Percentiles rank a stretch among this genome's conserved stretches.
Conservation (phyloP, 2,113 vertebrate genomes). For the Mola mola region DNA sequence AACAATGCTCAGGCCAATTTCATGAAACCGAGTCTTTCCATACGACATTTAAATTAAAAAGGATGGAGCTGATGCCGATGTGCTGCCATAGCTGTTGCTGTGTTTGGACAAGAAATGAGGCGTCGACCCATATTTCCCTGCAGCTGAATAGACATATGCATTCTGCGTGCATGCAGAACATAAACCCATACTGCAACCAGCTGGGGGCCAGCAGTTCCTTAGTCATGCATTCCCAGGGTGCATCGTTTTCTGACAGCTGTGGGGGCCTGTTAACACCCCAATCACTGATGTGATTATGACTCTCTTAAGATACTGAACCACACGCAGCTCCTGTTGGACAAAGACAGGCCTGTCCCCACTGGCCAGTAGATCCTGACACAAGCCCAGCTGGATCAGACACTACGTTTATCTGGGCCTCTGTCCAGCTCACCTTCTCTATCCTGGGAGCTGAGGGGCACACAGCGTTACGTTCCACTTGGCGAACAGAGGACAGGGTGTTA, state of each 20-base stretch:
- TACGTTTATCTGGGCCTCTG: constrained; percentile 66
- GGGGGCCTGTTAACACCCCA: constrained; percentile 66
- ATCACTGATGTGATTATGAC: constrained; percentile 71
- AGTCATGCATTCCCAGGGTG: constrained; percentile 67
- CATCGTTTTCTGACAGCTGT: constrained; percentile 72
- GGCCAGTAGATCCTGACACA: constrained; percentile 67
- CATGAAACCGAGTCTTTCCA: too few relatives aligned
- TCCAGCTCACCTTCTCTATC: constrained; percentile 74
- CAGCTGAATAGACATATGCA: constrained; percentile 28
- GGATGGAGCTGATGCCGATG: constrained; percentile 23
- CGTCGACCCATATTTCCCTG: constrained; percentile 26
- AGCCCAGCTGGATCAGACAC: constrained; percentile 63
- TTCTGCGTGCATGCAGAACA: constrained; percentile 40
- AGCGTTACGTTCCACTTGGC: constrained; percentile 52
- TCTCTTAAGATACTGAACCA: constrained; percentile 77
- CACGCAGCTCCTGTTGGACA: constrained; percentile 71
- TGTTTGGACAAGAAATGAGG: constrained; percentile 58
- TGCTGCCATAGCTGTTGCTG: constrained; percentile 39
- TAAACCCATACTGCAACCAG: constrained; percentile 28
- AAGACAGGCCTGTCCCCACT: constrained; percentile 67
- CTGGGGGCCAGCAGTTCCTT: constrained; percentile 29
- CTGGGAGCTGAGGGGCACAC: constrained; percentile 55
- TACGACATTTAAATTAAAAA: too few relatives aligned
- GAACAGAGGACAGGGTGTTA: constrained; percentile 42
- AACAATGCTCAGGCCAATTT: too few relatives aligned